Evolutionary conservation across 1,140 invertebrate species (phyloP), one percentile per base, ranked within the genome.

Genomic region (Drosophila novamexicana): DNA sequence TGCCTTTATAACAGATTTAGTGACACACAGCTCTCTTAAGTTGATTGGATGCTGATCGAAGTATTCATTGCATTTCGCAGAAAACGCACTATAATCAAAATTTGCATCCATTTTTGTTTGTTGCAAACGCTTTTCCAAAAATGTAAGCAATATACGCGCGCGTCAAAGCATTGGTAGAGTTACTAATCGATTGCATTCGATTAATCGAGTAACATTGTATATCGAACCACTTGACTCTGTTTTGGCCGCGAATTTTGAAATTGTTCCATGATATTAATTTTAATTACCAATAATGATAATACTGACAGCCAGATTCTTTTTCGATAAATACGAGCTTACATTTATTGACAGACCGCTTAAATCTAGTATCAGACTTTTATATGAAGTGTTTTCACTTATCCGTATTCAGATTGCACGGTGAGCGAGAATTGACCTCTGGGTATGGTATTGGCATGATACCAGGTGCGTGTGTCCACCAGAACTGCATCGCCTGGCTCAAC

Each of bases 371-470:
- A 64, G 10, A 50, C 40, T 69, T 39, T 32, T 42, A 6, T 32
- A 40, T 7, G 18, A 18, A 36, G 6, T 36, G 12, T 37, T 39
- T 16, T 6, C 4, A 6, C 32, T 94, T 93, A 97, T 75, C 97
- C 97, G 92, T 97, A 99, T 92, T 98, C 98, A 0, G 98, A 98
- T 72, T 98, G 97, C 61, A 98, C 95, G 7, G 97, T 97, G 16
- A 98, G 94, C 86, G 97, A 98, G 79, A 98, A 96, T 78, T 97
- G 95, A n/a, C 95, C 95, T 62, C 96, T 96, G 50, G 96, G 94
- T 52, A 98, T 96, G 63, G 93, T 94, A 42, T 98, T 99, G 37
- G 96, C 95, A 93, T 98, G 97, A 92, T 97, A 98, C 98, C 98
- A 99, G 68, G 97, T 94, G 85, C 98, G 95, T 0, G 98, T 98